Evolutionary conservation across 2,797 vertebrate species (phyloP).

Genomic region (Aeoliscus strigatus): DNA sequence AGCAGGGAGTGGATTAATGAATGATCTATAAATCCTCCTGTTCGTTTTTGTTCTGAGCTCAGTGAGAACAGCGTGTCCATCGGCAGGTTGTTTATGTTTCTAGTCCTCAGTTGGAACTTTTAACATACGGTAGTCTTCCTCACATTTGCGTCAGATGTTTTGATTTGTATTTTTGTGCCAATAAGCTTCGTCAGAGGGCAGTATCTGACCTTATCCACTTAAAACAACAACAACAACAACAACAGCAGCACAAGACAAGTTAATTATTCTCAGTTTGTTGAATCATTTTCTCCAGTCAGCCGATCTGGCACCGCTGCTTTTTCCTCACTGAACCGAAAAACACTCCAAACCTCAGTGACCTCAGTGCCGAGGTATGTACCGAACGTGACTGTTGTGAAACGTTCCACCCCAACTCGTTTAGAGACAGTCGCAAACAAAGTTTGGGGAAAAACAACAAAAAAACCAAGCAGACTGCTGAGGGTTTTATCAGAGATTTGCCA

Average conservation of each 20-base stretch:
- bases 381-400: constrained; percentile 55
- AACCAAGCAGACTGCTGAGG: constrained; percentile 1
- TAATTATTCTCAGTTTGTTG: constrained; percentile 53
- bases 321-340: constrained; percentile 55
- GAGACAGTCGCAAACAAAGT: constrained; percentile 61
- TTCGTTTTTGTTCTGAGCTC: not conserved
- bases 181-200: constrained; percentile 57
- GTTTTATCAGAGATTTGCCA: constrained; percentile 25
- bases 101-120: constrained; percentile 21
- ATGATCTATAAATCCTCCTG: constrained; percentile 8
- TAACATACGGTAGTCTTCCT: constrained; percentile 59
- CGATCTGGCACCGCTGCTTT: constrained; percentile 54
- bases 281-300: too few species aligned
- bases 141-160: not conserved
- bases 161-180: constrained; percentile 49
- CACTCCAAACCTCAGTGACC: constrained; percentile 49
- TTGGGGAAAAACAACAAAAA: too few species aligned
- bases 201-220: constrained; percentile 13
- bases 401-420: constrained; percentile 58
- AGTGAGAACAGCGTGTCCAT: too few species aligned
- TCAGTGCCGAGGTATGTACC: constrained; percentile 52
- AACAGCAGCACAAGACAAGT: too few species aligned
- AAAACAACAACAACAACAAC: constrained; percentile 21
- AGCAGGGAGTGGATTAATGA: constrained; percentile 11
- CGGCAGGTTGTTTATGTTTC: constrained; percentile 23